These are phyloP conservation scores for Lycia hirtaria DNA, from an alignment of 2,888 invertebrate species.

Conservation along the genomic window DNA sequence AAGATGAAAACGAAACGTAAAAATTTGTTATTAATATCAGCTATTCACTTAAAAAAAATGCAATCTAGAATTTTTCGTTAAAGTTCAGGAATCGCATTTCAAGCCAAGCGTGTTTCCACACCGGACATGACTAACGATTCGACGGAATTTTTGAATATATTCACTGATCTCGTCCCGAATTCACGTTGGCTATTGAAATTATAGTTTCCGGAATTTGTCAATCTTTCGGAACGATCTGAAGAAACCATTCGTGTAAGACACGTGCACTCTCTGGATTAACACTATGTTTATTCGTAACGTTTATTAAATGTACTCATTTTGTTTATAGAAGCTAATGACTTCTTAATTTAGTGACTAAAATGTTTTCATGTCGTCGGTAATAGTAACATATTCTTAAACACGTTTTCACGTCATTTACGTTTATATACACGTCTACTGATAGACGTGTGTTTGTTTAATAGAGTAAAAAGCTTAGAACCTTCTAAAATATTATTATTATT, in stretches of 20 bases:
- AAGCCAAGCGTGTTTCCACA: slow-evolving; percentile 40
- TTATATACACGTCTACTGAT: background rate
- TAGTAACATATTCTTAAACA: no score
- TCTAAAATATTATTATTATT: background rate
- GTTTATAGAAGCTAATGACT: slow-evolving; percentile 22
- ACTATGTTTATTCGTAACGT: slow-evolving; percentile 16
- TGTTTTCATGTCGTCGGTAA: slow-evolving; percentile 15
- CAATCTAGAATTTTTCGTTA: slow-evolving; percentile 14
- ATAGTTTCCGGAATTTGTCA: slow-evolving; percentile 41
- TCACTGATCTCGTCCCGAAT: slow-evolving; percentile 38
- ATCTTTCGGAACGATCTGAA: slow-evolving; percentile 30
- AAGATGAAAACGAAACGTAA: background rate
- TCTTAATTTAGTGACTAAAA: slow-evolving; percentile 4
- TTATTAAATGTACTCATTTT: slow-evolving; percentile 9
- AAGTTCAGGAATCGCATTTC: slow-evolving; percentile 33
- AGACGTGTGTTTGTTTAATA: no score
- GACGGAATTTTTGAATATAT: slow-evolving; percentile 52
- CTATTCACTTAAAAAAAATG: background rate
- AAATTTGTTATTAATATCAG: background rate
- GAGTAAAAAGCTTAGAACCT: no score
- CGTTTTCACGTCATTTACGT: slow-evolving; percentile 6
- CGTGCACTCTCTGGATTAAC: slow-evolving; percentile 8
- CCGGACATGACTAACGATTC: slow-evolving; percentile 60
- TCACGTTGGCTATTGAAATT: slow-evolving; percentile 44
- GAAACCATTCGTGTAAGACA: slow-evolving; percentile 22